Evolutionary conservation across 2,113 vertebrate genomes (phyloP).

Genomic region (Percopsis transmontana): DNA sequence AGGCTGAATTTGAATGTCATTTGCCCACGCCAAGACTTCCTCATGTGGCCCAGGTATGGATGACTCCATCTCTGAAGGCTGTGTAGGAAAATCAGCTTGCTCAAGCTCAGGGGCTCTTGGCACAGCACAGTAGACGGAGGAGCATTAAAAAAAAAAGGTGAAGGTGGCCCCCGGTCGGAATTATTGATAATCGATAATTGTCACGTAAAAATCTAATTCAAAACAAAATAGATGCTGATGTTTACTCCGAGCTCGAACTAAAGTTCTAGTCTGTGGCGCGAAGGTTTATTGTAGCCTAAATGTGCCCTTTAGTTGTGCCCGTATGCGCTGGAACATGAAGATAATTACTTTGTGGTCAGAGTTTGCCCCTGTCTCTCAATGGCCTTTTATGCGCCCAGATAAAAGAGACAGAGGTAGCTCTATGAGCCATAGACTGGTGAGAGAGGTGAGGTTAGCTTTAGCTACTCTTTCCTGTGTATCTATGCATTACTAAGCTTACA

Average conservation of each 20-base stretch:
- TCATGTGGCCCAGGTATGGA: constrained; percentile 67
- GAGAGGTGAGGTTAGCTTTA: constrained; percentile 17
- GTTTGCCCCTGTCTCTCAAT: constrained; percentile 41
- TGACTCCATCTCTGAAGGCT: constrained; percentile 76
- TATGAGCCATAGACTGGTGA: not conserved
- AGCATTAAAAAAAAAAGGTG: not conserved
- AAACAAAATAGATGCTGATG: not conserved
- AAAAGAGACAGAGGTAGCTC: constrained; percentile 41
- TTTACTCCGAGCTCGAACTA: constrained; percentile 13
- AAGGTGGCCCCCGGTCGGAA: not conserved
- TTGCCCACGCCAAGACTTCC: constrained; percentile 81
- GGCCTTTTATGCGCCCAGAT: constrained; percentile 39
- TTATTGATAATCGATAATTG: too few species aligned
- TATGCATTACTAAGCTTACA: not conserved
- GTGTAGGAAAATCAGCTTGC: constrained; percentile 72
- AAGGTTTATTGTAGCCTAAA: constrained; percentile 15
- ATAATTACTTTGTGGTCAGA: constrained; percentile 39
- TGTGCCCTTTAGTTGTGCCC: constrained; percentile 12
- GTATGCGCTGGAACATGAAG: constrained; percentile 54
- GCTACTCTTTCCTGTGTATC: constrained; percentile 25
- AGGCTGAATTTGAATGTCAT: constrained; percentile 82
- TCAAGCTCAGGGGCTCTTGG: constrained; percentile 34
- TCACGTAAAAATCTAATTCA: too few species aligned
- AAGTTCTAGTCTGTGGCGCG: not conserved
- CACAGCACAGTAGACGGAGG: constrained; percentile 9